phyloP scores from a whole-genome alignment of 2,888 invertebrate genomes.

The Melinaea marsaeus region DNA sequence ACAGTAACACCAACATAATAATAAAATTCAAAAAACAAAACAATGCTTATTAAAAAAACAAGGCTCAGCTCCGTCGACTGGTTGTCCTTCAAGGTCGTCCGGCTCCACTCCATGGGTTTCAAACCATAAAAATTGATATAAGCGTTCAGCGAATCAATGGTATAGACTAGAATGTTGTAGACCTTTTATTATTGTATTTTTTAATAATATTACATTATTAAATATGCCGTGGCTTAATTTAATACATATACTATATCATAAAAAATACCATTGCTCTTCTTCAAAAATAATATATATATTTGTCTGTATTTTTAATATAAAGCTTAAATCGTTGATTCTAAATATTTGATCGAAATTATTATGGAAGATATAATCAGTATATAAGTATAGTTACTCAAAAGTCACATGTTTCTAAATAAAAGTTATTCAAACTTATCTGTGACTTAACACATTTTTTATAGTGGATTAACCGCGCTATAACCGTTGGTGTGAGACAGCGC shows the following conservation, averaged over 20 bases:
- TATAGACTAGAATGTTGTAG: conserved; percentile 38
- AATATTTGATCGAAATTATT: no score
- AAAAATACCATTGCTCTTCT: no score
- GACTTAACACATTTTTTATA: conserved; percentile 11
- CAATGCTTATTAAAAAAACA: conserved; percentile 19
- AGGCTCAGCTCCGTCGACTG: conserved; percentile 23
- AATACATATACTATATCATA: no score
- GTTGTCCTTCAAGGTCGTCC: conserved; percentile 42
- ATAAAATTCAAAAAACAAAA: conserved; percentile 15
- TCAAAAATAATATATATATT: no score
- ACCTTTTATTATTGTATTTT: not conserved
- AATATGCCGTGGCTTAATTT: no score
- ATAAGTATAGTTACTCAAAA: no score
- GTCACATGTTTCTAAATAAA: no score
- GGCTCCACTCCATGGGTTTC: conserved; percentile 40
- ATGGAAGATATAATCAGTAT: no score
- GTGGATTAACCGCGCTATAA: conserved; percentile 49
- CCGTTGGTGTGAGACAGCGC: conserved; percentile 21
- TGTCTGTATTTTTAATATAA: no score
- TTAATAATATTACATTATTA: not conserved
- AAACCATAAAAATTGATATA: conserved; percentile 55
- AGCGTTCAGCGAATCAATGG: conserved; percentile 39
- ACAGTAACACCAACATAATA: no score
- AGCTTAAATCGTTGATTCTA: no score
- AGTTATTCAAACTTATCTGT: not conserved